Conservation (phyloP, 2,113 vertebrate species). For the Platycercus adscitus region DNA sequence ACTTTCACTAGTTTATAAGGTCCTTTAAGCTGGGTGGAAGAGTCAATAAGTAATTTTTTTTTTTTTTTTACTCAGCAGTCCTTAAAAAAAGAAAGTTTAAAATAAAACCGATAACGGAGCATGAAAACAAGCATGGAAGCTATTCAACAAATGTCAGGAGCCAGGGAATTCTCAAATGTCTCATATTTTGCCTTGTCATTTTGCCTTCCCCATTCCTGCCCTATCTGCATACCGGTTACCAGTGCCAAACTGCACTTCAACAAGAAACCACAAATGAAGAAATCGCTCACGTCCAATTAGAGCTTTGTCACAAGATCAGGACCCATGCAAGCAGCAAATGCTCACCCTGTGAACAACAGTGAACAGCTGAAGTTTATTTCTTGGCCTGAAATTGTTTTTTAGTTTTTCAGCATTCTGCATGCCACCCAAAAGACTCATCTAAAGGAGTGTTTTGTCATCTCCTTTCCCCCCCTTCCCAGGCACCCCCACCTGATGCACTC, state of each 20-base stretch:
- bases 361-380: neutral
- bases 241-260: neutral
- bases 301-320: neutral
- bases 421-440: neutral
- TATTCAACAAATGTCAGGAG: neutral
- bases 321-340: neutral
- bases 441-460: neutral
- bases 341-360: neutral
- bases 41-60: slow-evolving; percentile 5
- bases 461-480: neutral
- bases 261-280: neutral
- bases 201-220: slow-evolving; percentile 3
- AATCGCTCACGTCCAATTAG: neutral
- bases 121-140: neutral
- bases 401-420: neutral
- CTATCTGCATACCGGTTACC: neutral
- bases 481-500: neutral
- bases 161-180: neutral
- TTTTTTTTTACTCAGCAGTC: neutral
- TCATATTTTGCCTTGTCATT: neutral
- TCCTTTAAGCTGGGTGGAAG: neutral
- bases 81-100: neutral
- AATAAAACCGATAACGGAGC: neutral
- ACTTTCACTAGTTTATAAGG: neutral
- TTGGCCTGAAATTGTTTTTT: neutral